phyloP scores from a whole-genome alignment of 1,140 invertebrate species.

The fruit fly (Drosophila melanogaster) region DNA sequence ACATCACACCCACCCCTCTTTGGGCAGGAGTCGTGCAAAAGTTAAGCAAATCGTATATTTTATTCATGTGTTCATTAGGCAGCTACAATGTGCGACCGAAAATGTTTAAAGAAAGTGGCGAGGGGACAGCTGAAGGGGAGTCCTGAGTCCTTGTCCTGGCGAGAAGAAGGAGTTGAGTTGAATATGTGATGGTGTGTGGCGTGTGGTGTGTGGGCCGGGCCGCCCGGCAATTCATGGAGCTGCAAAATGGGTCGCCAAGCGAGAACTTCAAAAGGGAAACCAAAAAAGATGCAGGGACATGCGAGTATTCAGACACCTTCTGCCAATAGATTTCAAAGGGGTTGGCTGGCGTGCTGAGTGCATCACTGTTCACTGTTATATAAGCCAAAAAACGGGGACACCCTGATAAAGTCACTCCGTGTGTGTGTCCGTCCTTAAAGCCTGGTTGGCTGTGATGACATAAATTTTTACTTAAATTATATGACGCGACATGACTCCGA shows the following conservation, averaged over 20 bases:
- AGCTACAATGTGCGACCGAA: slow-evolving; percentile 82
- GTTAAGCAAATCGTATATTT: slow-evolving; percentile 83
- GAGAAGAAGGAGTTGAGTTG: slow-evolving; percentile 17
- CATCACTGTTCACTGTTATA: slow-evolving; percentile 41
- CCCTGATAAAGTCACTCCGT: slow-evolving; percentile 60
- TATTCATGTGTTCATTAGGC: slow-evolving; percentile 83
- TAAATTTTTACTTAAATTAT: slow-evolving; percentile 59
- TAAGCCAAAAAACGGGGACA: slow-evolving; percentile 48
- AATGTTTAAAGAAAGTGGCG: slow-evolving; percentile 78
- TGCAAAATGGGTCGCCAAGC: slow-evolving; percentile 76
- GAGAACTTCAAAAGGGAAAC: slow-evolving; percentile 75
- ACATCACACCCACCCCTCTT: slow-evolving; percentile 5
- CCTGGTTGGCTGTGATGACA: slow-evolving; percentile 22
- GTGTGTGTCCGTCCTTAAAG: slow-evolving; percentile 44
- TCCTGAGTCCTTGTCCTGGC: not conserved
- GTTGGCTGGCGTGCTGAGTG: slow-evolving; percentile 24
- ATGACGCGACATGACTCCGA: slow-evolving; percentile 25
- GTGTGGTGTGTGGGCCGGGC: slow-evolving; percentile 2
- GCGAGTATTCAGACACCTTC: slow-evolving; percentile 24
- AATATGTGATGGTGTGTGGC: not conserved
- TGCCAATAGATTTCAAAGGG: slow-evolving; percentile 57
- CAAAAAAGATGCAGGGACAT: slow-evolving; percentile 51
- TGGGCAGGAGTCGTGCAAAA: slow-evolving; percentile 69
- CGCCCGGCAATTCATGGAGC: slow-evolving; percentile 62
- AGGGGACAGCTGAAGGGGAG: slow-evolving; percentile 1